These are phyloP conservation scores for Phalangium opilio DNA, from an alignment of 2,888 invertebrate genomes.

Conservation along the genomic window DNA sequence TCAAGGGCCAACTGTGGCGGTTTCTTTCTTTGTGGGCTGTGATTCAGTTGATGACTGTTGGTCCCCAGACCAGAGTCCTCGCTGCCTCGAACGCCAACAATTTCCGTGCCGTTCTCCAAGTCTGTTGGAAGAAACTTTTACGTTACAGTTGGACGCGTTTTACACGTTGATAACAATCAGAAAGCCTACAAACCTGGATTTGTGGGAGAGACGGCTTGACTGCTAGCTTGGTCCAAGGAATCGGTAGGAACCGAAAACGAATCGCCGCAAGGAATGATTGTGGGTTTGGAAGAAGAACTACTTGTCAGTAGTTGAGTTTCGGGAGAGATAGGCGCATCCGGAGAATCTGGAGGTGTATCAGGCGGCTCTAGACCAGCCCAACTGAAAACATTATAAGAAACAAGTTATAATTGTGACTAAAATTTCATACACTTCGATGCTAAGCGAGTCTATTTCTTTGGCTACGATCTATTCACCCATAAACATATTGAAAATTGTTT, in stretches of 20 bases:
- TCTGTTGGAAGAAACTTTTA: too few relatives aligned
- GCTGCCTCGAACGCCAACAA: conserved; percentile 5
- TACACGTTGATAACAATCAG: too few relatives aligned
- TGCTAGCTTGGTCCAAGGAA: background rate
- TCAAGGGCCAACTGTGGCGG: conserved; percentile 8
- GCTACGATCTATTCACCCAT: too few relatives aligned
- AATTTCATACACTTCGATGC: too few relatives aligned
- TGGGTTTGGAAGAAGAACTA: background rate
- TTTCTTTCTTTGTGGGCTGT: conserved; percentile 3
- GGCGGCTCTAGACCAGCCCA: conserved; percentile 11
- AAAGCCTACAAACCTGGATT: too few relatives aligned
- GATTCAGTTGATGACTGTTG: conserved; percentile 1
- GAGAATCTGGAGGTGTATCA: conserved; percentile 3
- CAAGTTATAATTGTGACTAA: too few relatives aligned
- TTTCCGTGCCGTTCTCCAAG: too few relatives aligned
- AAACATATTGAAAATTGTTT: too few relatives aligned
- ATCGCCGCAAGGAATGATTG: background rate
- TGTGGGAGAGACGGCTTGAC: too few relatives aligned
- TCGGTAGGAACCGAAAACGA: background rate
- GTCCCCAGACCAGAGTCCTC: conserved; percentile 16
- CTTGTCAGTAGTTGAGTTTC: background rate
- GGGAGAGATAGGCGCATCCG: background rate
- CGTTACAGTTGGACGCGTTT: too few relatives aligned
- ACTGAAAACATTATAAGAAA: too few relatives aligned
- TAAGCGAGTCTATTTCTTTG: too few relatives aligned